phyloP scores from a whole-genome alignment of 1,140 invertebrate genomes.

The Drosophila grimshawi region DNA sequence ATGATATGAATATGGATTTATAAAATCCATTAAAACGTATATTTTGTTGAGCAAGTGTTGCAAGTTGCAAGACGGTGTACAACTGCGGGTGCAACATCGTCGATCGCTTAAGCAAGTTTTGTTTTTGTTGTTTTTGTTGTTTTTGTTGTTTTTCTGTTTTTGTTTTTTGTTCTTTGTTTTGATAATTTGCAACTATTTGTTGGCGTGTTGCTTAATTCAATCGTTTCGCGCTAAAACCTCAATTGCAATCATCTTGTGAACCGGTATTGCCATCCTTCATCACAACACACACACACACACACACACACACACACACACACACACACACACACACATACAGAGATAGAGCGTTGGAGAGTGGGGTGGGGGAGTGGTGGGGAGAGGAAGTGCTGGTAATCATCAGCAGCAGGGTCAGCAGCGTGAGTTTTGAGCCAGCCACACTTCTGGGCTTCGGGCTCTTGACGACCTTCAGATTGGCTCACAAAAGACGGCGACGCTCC shows the following conservation, averaged over 20 bases:
- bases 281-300: constrained; percentile 1
- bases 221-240: constrained; percentile 23
- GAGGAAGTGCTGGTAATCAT: not conserved
- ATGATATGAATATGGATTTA: too few species aligned
- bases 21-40: too few species aligned
- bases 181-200: constrained; percentile 41
- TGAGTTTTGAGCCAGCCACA: too few species aligned
- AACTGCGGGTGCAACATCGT: not conserved
- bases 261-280: constrained; percentile 44
- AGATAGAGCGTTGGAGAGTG: not conserved
- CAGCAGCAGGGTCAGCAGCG: too few species aligned
- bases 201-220: constrained; percentile 22
- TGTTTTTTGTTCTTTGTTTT: not conserved
- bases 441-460: constrained; percentile 12
- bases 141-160: too few species aligned
- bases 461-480: constrained; percentile 53
- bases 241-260: constrained; percentile 36
- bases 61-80: not conserved
- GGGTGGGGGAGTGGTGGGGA: too few species aligned
- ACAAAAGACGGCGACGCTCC: constrained; percentile 44
- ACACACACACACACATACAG: not conserved
- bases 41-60: too few species aligned
- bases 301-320: not conserved
- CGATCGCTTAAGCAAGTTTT: constrained; percentile 10
- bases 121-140: not conserved